Evolutionary conservation across 2,888 invertebrate genomes (phyloP).

Genomic region (Rotaria sp.): DNA sequence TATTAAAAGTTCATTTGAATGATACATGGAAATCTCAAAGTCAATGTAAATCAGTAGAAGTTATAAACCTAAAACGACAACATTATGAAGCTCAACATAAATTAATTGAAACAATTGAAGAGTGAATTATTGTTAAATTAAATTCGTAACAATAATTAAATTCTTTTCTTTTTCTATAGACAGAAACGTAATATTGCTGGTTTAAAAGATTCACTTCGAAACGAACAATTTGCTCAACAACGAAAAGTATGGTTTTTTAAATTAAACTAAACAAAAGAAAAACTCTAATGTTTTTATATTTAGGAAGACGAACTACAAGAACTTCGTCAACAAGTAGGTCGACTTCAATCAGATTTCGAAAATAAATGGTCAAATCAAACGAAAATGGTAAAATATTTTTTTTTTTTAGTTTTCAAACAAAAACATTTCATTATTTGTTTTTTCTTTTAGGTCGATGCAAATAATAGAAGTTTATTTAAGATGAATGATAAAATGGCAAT

Average conservation of each 20-base stretch:
- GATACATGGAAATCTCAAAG: not conserved
- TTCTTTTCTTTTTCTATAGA: not conserved
- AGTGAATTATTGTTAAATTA: not conserved
- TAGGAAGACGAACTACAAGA: not conserved
- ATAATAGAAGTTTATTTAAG: not conserved
- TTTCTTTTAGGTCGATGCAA: not conserved
- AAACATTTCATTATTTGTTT: too few relatives aligned
- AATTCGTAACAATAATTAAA: too few relatives aligned
- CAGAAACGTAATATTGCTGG: not conserved
- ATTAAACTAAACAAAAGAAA: too few relatives aligned
- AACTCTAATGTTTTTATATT: too few relatives aligned
- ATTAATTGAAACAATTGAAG: slow-evolving; percentile 3
- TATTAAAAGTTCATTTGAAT: slow-evolving; percentile 1
- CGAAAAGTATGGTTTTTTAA: not conserved
- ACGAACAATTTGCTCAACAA: not conserved
- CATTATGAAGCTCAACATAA: slow-evolving; percentile 18
- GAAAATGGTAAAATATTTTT: not conserved
- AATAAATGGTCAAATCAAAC: not conserved
- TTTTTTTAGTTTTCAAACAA: not conserved
- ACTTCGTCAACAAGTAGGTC: not conserved
- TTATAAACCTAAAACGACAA: slow-evolving; percentile 11
- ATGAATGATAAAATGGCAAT: slow-evolving; percentile 17
- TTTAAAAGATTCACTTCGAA: not conserved
- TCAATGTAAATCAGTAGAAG: not conserved
- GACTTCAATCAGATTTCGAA: not conserved